A percentile compares a stretch with the other conserved stretches of the same genome.
These are phyloP conservation scores for Hylyphantes graminicola DNA, from an alignment of 1,140 invertebrate species.

Conservation along the genomic window DNA sequence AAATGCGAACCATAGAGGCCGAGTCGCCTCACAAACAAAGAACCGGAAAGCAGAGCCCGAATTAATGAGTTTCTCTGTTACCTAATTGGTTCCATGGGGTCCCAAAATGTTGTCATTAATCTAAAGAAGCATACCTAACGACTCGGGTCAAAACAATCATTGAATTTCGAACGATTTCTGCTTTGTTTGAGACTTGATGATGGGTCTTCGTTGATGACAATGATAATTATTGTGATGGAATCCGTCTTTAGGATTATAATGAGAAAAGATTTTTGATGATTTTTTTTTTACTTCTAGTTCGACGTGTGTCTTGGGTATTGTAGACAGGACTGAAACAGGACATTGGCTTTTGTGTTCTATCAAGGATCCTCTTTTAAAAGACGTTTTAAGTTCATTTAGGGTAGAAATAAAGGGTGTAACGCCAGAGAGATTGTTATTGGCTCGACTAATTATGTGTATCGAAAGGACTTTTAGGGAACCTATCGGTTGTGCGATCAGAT, in stretches of 20 bases:
- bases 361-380: too few species aligned
- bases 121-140: constrained; percentile 45
- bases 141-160: constrained; percentile 49
- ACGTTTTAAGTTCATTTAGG: too few species aligned
- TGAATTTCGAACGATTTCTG: constrained; percentile 50
- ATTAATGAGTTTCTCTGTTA: constrained; percentile 53
- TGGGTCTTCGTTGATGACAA: constrained; percentile 8
- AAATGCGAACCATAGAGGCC: background rate
- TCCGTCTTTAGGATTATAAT: constrained; percentile 41
- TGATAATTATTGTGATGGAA: constrained; percentile 45
- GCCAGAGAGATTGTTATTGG: constrained; percentile 11
- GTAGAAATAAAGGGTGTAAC: background rate
- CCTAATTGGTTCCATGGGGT: constrained; percentile 49
- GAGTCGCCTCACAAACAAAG: constrained; percentile 38
- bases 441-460: too few species aligned
- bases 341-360: constrained; percentile 9
- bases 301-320: background rate
- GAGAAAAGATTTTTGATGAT: constrained; percentile 39
- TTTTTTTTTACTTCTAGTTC: background rate
- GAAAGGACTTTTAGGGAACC: too few species aligned
- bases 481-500: too few species aligned
- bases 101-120: constrained; percentile 47
- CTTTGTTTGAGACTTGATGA: constrained; percentile 38
- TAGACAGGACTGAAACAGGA: constrained; percentile 33
- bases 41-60: constrained; percentile 35